Percentiles rank a stretch among this genome's conserved stretches.
Evolutionary conservation across 2,888 invertebrate species (phyloP).

Genomic region (Synanthedon myopaeformis): DNA sequence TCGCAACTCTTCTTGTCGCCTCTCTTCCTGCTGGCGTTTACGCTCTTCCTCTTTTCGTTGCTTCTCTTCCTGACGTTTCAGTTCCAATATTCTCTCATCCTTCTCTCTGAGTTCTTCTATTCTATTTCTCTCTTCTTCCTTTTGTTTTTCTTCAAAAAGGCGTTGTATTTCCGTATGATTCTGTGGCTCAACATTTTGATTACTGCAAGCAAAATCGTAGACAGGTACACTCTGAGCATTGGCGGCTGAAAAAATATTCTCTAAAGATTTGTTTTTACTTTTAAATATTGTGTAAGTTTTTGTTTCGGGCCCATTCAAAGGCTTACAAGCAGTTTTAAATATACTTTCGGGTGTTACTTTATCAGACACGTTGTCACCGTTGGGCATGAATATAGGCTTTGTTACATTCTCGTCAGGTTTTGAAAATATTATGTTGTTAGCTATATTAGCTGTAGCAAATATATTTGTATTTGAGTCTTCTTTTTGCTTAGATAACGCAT

Average conservation of each 20-base stretch:
- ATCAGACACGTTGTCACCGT: conserved; percentile 20
- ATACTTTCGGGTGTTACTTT: conserved; percentile 42
- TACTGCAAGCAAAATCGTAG: conserved; percentile 40
- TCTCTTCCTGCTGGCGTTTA: conserved; percentile 11
- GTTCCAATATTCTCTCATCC: conserved; percentile 16
- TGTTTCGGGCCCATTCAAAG: conserved; percentile 22
- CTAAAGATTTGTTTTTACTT: conserved; percentile 46
- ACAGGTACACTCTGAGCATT: conserved; percentile 19
- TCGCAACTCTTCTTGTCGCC: conserved; percentile 12
- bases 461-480: conserved; percentile 24
- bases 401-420: conserved; percentile 12
- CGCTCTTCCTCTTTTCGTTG: conserved; percentile 29
- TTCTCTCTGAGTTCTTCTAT: conserved; percentile 8
- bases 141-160: conserved; percentile 15
- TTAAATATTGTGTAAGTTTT: conserved; percentile 43
- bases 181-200: not conserved
- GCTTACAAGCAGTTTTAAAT: conserved; percentile 41
- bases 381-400: conserved; percentile 21
- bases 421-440: conserved; percentile 19
- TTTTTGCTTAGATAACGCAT: conserved; percentile 12
- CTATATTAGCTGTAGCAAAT: conserved; percentile 34
- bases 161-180: conserved; percentile 10
- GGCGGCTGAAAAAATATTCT: conserved; percentile 42
- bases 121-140: conserved; percentile 14
- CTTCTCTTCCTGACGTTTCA: conserved; percentile 26